Base-by-base conservation (phyloP, 2,888 invertebrate species). In the Acronicta psi region DNA sequence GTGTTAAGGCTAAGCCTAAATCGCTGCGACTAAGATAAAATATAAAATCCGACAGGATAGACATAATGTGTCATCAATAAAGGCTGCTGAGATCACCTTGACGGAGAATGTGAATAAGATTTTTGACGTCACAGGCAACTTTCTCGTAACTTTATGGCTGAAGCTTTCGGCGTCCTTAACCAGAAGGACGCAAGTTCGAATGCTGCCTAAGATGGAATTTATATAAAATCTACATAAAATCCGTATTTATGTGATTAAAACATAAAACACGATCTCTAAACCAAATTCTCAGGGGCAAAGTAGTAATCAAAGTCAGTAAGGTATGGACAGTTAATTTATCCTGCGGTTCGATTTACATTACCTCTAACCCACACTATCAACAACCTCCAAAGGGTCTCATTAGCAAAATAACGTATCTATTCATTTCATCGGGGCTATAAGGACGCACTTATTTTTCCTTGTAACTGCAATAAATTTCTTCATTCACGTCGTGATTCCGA, bases 401-500 rank as follows among this genome's bases (percentile, higher is more conserved):
- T 49, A 56, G 31, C 43, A 70, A 66, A 61, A 59, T 61, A 59
- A 59, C 47, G 56, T 23, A 56, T 49, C 52, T 36, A 45, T 25
- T 13, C 52, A 58, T 69, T 65, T 53, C 62, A 49, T 38, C 38
- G 23, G 49, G n/a, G 17, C 50, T 65, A 56, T 68, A 73, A 69
- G 59, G 59, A 65, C 71, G 63, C 61, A 71, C 68, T 77, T 77
- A 77, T 80, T 83, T 81, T 75, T 73, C 69, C 60, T 61, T 76
- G 75, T 73, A 59, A 69, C 69, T 76, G 78, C 76, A 75, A 82
- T 83, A 83, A 82, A 82, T 83, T 81, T 79, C 71, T 71, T 75
- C 61, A 73, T 75, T 77, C 73, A 73, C 63, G 76, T 75, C 74
- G 66, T 75, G 78, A 80, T 81, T 83, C 65, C 61, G 65, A 73